Percentiles rank a stretch among this genome's conserved stretches.
Evolutionary conservation across 2,888 invertebrate genomes (phyloP).

Genomic region (Chalcis sispes): DNA sequence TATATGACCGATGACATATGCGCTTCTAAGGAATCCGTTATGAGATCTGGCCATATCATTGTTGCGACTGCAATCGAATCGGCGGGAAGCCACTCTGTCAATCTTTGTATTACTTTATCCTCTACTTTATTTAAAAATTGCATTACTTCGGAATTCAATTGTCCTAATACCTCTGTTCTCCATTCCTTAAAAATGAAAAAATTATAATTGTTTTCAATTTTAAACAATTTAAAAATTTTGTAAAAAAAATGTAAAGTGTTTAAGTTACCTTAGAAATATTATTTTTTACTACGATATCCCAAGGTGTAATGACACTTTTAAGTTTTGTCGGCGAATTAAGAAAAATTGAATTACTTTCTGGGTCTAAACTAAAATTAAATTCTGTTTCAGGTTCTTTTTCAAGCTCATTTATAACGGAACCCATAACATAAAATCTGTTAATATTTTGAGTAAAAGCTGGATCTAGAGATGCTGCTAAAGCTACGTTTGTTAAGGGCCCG

Average conservation of each 20-base stretch:
- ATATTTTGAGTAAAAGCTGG: constrained; percentile 67
- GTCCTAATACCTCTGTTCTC: constrained; percentile 77
- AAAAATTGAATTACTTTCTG: constrained; percentile 79
- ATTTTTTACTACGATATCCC: constrained; percentile 69
- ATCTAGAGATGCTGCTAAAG: constrained; percentile 77
- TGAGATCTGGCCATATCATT: constrained; percentile 54
- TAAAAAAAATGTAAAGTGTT: too few species aligned
- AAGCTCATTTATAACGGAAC: constrained; percentile 65
- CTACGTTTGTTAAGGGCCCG: constrained; percentile 79
- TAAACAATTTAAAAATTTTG: too few species aligned
- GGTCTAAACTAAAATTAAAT: constrained; percentile 80
- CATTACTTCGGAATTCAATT: constrained; percentile 71
- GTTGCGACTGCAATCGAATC: constrained; percentile 64
- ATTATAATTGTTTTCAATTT: not conserved
- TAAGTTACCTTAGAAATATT: constrained; percentile 30
- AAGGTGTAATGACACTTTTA: constrained; percentile 75
- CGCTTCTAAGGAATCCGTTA: constrained; percentile 21
- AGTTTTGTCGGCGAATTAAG: constrained; percentile 73
- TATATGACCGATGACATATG: constrained; percentile 63
- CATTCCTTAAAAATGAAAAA: constrained; percentile 75
- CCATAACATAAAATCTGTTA: constrained; percentile 71
- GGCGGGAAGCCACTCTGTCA: constrained; percentile 59
- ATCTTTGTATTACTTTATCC: constrained; percentile 59
- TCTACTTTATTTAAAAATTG: constrained; percentile 78
- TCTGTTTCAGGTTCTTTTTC: constrained; percentile 71